Conservation (phyloP, 2,888 invertebrate species). For the Odontomyia ornata region DNA sequence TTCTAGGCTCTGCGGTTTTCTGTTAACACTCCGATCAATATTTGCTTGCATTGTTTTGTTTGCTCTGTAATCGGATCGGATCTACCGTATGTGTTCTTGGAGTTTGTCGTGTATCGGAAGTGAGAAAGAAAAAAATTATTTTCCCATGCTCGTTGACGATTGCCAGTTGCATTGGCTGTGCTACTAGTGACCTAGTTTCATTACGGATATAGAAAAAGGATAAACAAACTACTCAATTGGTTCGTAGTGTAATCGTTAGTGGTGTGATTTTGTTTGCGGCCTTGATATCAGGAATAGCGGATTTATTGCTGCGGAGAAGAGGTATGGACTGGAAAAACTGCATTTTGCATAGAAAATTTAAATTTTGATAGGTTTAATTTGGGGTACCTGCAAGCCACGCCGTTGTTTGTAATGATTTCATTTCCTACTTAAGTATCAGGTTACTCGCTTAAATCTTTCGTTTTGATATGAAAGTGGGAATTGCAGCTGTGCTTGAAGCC, state of each 20-base stretch:
- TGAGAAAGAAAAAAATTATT: not conserved
- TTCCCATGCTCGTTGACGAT: constrained; percentile 4
- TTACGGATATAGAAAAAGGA: constrained; percentile 16
- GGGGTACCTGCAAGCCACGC: too few relatives aligned
- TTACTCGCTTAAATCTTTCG: constrained; percentile 4
- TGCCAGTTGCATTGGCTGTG: not conserved
- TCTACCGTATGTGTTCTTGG: not conserved
- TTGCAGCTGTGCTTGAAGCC: too few relatives aligned
- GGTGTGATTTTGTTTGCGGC: not conserved
- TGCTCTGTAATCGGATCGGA: constrained; percentile 3
- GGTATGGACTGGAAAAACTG: too few relatives aligned
- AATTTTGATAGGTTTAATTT: too few relatives aligned
- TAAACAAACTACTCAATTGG: not conserved
- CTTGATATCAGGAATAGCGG: not conserved
- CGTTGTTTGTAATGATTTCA: too few relatives aligned
- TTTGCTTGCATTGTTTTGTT: not conserved
- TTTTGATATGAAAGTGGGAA: not conserved
- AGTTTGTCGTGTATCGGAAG: constrained; percentile 6
- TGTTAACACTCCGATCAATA: constrained; percentile 10
- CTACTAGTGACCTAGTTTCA: constrained; percentile 24
- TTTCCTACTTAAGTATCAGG: not conserved
- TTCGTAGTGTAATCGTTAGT: not conserved
- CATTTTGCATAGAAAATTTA: too few relatives aligned
- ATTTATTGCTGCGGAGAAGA: not conserved
- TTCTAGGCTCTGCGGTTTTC: not conserved